A percentile compares a stretch with the other conserved stretches of the same genome.
These are phyloP conservation scores for Dendrolimus houi DNA, from an alignment of 2,888 invertebrate genomes.

Conservation along the genomic window DNA sequence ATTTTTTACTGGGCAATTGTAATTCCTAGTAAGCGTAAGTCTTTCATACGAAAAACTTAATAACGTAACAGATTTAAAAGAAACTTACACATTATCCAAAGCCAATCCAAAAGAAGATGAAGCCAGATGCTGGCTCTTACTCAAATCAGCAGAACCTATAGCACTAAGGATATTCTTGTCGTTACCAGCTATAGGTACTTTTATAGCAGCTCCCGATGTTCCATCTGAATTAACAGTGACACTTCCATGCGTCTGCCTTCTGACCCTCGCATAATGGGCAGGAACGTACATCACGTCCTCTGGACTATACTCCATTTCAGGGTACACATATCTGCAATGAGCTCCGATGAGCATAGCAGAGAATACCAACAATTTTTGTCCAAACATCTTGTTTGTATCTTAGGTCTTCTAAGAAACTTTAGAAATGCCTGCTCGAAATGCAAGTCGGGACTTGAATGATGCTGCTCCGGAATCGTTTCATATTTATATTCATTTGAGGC, in stretches of 20 bases:
- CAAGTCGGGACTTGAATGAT: no score
- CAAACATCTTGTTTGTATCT: background rate
- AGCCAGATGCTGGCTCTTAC: conserved; percentile 13
- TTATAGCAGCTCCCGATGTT: background rate
- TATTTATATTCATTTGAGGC: no score
- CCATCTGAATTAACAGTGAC: background rate
- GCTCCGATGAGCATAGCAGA: background rate
- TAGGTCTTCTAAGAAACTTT: background rate
- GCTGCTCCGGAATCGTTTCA: no score
- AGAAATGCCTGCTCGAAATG: no score
- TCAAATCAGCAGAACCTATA: conserved; percentile 20
- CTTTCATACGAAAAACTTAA: no score
- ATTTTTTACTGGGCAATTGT: no score
- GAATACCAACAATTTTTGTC: background rate
- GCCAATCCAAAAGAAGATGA: conserved; percentile 32
- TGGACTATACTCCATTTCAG: no score
- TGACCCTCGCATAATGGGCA: background rate
- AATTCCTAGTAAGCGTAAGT: no score
- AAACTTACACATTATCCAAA: conserved; percentile 37
- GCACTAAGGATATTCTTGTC: conserved; percentile 31
- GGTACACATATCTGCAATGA: background rate
- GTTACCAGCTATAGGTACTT: conserved; percentile 21
- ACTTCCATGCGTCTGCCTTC: background rate
- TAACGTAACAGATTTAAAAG: background rate
- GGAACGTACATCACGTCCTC: background rate